A percentile compares a stretch with the other conserved stretches of the same genome.
Conservation (phyloP, 2,797 vertebrate species). For the Propithecus perrieri region DNA sequence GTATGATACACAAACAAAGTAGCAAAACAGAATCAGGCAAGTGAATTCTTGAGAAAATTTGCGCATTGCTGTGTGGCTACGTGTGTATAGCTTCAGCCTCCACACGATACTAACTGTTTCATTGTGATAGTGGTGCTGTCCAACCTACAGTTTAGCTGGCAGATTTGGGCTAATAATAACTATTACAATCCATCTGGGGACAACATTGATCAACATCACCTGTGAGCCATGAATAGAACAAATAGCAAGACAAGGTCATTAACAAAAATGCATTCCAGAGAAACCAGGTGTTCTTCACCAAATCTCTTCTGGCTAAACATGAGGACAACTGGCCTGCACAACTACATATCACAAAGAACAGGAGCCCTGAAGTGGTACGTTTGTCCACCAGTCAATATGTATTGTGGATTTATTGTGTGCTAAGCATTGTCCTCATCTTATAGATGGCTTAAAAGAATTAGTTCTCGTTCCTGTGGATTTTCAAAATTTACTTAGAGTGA, state of each 20-base stretch:
- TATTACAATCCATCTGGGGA: neutral
- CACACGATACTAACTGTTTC: neutral
- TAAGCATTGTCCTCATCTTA: neutral
- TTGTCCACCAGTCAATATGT: neutral
- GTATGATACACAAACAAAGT: slow-evolving; percentile 16
- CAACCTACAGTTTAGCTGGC: neutral
- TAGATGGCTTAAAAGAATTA: neutral
- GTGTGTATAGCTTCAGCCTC: neutral
- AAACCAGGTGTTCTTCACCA: neutral
- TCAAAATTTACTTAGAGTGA: neutral
- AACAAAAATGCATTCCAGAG: neutral
- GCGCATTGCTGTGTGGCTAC: neutral
- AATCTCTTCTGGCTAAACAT: neutral
- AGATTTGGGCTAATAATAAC: neutral
- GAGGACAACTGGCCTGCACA: neutral
- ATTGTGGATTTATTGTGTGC: neutral
- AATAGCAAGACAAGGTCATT: neutral
- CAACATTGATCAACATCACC: neutral
- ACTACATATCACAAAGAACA: neutral
- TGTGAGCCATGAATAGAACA: neutral
- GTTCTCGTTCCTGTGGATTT: neutral
- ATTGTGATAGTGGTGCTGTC: accelerated
- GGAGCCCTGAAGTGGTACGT: neutral
- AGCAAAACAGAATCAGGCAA: neutral
- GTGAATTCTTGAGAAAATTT: neutral